Conservation (phyloP, 2,113 vertebrate genomes). For the Scomber scombrus region DNA sequence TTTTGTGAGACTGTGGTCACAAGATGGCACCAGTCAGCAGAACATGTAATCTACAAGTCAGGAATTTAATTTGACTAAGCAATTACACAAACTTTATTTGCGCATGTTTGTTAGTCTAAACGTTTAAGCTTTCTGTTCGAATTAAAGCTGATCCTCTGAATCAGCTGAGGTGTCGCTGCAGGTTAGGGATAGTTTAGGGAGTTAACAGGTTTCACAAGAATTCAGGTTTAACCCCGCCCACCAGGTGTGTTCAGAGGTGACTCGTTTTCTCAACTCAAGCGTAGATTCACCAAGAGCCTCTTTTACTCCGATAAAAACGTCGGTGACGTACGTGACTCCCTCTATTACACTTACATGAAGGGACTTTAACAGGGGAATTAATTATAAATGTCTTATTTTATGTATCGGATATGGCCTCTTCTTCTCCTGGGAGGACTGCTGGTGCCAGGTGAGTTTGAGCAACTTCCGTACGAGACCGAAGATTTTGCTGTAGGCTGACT, state of each 20-base stretch:
- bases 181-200: not conserved
- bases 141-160: not conserved
- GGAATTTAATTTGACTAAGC: no score
- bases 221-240: constrained; percentile 38
- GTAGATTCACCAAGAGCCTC: not conserved
- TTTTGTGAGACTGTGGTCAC: constrained; percentile 12
- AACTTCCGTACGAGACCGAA: constrained; percentile 30
- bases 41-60: no score
- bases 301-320: not conserved
- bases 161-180: not conserved
- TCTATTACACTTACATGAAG: not conserved
- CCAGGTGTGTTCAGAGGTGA: constrained; percentile 50
- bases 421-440: constrained; percentile 71
- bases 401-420: constrained; percentile 72
- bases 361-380: constrained; percentile 1
- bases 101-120: not conserved
- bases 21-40: constrained; percentile 25
- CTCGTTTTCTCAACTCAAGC: not conserved
- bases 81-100: no score
- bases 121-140: no score
- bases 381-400: constrained; percentile 41
- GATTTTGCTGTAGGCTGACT: no score
- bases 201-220: constrained; percentile 54
- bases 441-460: constrained; percentile 76
- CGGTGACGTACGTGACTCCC: not conserved